A percentile compares a stretch with the other conserved stretches of the same genome.
These are phyloP conservation scores for Anisognathus igniventris DNA, from an alignment of 2,797 vertebrate genomes.

Conservation along the genomic window DNA sequence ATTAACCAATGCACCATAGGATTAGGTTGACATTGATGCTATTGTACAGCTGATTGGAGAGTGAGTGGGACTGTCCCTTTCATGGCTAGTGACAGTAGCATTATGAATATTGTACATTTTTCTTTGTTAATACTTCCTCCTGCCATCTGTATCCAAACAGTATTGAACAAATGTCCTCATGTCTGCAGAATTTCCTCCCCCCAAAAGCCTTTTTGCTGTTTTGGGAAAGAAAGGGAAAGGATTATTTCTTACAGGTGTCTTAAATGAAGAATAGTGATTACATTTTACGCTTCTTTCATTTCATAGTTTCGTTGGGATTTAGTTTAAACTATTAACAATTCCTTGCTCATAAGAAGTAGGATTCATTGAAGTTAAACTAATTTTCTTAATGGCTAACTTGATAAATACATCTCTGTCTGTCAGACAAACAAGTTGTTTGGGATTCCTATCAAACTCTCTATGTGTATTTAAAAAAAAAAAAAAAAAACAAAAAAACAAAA, in stretches of 20 bases:
- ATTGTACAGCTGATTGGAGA: neutral
- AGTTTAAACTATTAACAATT: neutral
- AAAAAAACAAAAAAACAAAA: neutral
- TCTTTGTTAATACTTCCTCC: neutral
- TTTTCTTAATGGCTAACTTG: neutral
- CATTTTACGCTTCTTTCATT: neutral
- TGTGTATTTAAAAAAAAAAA: neutral
- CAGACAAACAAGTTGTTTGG: neutral
- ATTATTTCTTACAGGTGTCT: neutral
- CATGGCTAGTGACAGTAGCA: neutral
- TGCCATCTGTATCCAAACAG: neutral
- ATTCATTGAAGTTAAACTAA: neutral
- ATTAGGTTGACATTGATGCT: neutral
- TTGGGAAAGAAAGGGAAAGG: neutral
- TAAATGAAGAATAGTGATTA: neutral
- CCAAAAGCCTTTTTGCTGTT: neutral
- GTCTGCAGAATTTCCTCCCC: neutral
- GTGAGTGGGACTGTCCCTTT: neutral
- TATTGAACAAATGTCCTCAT: neutral
- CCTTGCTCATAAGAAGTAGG: neutral
- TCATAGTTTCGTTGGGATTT: neutral
- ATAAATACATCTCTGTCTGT: neutral
- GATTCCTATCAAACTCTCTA: neutral
- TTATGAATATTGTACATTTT: neutral
- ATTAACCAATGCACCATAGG: neutral